A percentile compares a stretch with the other conserved stretches of the same genome.
phyloP scores from a whole-genome alignment of 1,140 invertebrate species.

The Bradynema listronoti region DNA sequence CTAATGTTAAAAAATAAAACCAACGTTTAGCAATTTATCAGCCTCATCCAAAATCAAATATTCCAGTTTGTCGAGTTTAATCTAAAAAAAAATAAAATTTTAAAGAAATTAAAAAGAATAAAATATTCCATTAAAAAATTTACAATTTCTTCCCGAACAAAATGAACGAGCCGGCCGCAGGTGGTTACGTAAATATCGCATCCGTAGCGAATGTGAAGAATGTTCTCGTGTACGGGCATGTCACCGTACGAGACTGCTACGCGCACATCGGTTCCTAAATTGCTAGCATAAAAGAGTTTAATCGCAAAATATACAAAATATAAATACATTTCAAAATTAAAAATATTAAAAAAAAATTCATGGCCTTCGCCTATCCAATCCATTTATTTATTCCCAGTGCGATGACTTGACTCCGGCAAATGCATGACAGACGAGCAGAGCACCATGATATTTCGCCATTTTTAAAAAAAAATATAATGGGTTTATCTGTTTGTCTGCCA shows the following conservation, averaged over 20 bases:
- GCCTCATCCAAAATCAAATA: conserved; percentile 9
- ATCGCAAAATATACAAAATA: no score
- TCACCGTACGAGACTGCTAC: conserved; percentile 2
- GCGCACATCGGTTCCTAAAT: conserved; percentile 1
- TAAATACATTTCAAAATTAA: no score
- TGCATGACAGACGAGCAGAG: no score
- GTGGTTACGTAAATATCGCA: conserved; percentile 2
- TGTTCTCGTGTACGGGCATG: neutral
- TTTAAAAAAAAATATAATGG: no score
- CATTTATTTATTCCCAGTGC: no score
- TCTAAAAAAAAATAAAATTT: conserved; percentile 3
- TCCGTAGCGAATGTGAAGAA: neutral
- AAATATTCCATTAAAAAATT: conserved; percentile 5
- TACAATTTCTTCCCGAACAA: neutral
- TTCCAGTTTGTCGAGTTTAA: neutral
- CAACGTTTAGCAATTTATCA: neutral
- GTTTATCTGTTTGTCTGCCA: no score
- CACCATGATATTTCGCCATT: no score
- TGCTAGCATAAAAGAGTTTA: no score
- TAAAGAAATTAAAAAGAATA: neutral
- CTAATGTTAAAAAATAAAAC: no score
- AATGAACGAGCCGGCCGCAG: neutral
- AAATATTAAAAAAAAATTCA: no score
- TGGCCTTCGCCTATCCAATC: no score
- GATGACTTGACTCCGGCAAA: no score